Percentiles rank a stretch among this genome's conserved stretches.
phyloP scores from a whole-genome alignment of 64 coral and sea anemone genomes.

The Trachythela sp. region DNA sequence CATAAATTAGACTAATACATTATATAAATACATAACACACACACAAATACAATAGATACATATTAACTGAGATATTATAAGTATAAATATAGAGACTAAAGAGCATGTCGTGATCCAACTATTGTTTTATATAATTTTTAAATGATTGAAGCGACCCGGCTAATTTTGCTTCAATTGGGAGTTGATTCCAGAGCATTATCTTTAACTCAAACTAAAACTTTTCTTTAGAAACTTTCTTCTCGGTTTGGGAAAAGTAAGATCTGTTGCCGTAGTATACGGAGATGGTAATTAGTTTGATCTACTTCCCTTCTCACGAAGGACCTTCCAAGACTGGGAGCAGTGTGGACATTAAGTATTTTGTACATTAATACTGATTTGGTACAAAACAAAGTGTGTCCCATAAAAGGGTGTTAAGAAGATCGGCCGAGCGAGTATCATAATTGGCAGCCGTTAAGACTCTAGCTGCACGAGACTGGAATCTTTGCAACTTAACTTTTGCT shows the following conservation, averaged over 20 bases:
- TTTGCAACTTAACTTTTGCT: background rate
- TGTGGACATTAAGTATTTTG: background rate
- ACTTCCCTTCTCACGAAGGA: background rate
- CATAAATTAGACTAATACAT: too few relatives aligned
- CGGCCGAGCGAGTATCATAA: background rate
- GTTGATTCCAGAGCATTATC: too few relatives aligned
- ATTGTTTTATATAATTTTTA: too few relatives aligned
- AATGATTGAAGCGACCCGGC: too few relatives aligned
- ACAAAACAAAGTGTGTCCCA: background rate
- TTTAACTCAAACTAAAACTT: too few relatives aligned
- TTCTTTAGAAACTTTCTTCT: background rate
- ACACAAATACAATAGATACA: too few relatives aligned
- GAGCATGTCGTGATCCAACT: too few relatives aligned
- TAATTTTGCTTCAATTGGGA: too few relatives aligned
- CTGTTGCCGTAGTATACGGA: background rate
- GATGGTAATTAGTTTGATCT: conserved; percentile 3
- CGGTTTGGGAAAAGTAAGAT: background rate
- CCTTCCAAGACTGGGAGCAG: background rate
- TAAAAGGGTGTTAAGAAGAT: background rate
- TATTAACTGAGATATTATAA: too few relatives aligned
- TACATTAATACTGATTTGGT: conserved; percentile 14
- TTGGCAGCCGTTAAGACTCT: background rate
- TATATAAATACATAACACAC: too few relatives aligned
- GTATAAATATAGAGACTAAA: too few relatives aligned
- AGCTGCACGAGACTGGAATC: background rate